Conservation (phyloP, 2,113 vertebrate genomes). For the Cinclus mexicanus region DNA sequence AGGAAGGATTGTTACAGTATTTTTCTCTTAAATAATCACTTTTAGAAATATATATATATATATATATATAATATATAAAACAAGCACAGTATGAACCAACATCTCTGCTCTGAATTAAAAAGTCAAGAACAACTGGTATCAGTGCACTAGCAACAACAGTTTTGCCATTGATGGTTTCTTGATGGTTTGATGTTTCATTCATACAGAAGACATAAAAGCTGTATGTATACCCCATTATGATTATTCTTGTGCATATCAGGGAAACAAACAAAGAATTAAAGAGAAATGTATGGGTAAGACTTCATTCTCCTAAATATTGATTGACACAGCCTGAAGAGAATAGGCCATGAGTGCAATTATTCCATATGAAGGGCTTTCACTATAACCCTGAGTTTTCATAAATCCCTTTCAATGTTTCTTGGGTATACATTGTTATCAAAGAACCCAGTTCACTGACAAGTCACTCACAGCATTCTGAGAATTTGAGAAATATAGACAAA, state of each 20-base stretch:
- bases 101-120: not conserved
- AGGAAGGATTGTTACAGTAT: fast-evolving
- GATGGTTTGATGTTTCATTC: not conserved
- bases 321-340: not conserved
- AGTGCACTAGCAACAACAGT: not conserved
- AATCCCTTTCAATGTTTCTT: not conserved
- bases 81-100: not conserved
- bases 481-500: not conserved
- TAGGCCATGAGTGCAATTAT: not conserved
- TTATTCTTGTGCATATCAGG: not conserved
- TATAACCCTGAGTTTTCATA: not conserved
- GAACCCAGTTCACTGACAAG: not conserved
- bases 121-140: not conserved
- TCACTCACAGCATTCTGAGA: not conserved
- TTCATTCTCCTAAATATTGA: not conserved
- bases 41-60: not conserved
- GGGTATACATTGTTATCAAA: not conserved
- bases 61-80: not conserved
- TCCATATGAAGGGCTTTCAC: not conserved
- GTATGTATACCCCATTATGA: not conserved
- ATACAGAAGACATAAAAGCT: not conserved
- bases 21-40: not conserved
- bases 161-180: not conserved
- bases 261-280: not conserved
- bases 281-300: not conserved